Base-by-base conservation (phyloP, 2,888 invertebrate species). In the Rhaphigaster nebulosa region DNA sequence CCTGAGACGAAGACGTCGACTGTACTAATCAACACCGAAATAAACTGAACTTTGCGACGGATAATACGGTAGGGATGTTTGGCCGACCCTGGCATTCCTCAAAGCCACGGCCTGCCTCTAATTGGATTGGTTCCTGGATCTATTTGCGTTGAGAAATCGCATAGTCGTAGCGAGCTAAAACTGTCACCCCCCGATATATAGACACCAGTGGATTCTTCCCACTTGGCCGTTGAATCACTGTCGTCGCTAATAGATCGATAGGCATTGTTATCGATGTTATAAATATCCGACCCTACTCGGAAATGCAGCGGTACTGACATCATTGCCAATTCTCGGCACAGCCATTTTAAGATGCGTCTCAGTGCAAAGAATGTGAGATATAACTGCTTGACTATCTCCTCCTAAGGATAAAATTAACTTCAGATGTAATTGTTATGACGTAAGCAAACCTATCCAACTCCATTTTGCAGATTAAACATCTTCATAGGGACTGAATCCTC, bases 21-120 rank as follows among this genome's bases (percentile, higher is more conserved):
- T 60, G 4, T n/a, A 60, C n/a, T 60, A n/a, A 60, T 60, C n/a
- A 60, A 12, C n/a, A 3, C 70, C 20, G 38, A 76, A 84, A 84
- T 84, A 84, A 50, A 26, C 15, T 50, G 84, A 50, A 84, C 84
- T 84, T 50, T n/a, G 84, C 84, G 45, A 84, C 26, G 10, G 12
- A 23, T 3, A 13, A 26, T 6, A 41, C 13, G 18, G 23, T 8
- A n/a, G 26, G 15, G 45, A 84, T 50, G 45, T 45, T 41, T n/a
- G 84, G 84, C 84, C 84, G 84, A 84, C 84, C 84, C 84, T 84
- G 84, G 84, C 84, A 84, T 50, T 76, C 70, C 70, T 65, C 65
- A 65, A 65, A 80, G 80, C 80, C 80, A 26, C 76, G 38, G 41
- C 15, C 13, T 5, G 29, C 29, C 29, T 15, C 84, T 84, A n/a